Evolutionary conservation across 35 echinoderm and acorn worm species (phyloP), one percentile per base, ranked within the genome.

Genomic region (Heliocidaris tuberculata): DNA sequence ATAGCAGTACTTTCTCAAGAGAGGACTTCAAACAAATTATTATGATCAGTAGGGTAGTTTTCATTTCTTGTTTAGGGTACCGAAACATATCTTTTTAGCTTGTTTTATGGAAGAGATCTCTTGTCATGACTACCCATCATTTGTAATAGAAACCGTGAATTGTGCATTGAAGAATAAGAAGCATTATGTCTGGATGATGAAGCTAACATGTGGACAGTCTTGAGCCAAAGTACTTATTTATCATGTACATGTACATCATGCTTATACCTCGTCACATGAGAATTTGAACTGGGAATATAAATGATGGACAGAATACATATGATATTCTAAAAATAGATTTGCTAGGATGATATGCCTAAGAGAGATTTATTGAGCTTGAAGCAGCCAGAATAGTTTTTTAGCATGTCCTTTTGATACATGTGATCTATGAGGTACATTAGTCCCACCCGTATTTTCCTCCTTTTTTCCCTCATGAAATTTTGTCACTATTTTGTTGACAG

Each of bases 1-100:
- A 32, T 89, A 89, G 31, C 31, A 48, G 87, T 15, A 31, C 87
- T 89, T 89, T 89, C 65, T 32, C 87, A 89, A 89, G 87, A 47
- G 87, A 89, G 31, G 31, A 42, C 12, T 89, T 89, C 27, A n/a
- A 78, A n/a, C 65, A 78, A 78, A 78, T 78, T 78, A 78, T 78
- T 21, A 78, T n/a, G 21, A 78, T 78, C 65, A 78, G 65, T 27
- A 78, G 65, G 65, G 65, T 78, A n/a, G 65, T 4, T 78, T 78
- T 78, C 27, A 78, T 78, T 19, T 78, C 65, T 78, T 78, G 65
- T 78, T 78, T 78, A 19, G 65, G 65, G 65, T 78, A 19, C 65
- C 8, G 7, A 78, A 78, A 78, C 65, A 78, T 78, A 21, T 78
- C 65, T 78, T 78, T 27, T 78, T 78, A 78, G 65, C 65, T 78